These are phyloP conservation scores for Cheilinus undulatus DNA, from an alignment of 2,113 vertebrate genomes.

Conservation along the genomic window DNA sequence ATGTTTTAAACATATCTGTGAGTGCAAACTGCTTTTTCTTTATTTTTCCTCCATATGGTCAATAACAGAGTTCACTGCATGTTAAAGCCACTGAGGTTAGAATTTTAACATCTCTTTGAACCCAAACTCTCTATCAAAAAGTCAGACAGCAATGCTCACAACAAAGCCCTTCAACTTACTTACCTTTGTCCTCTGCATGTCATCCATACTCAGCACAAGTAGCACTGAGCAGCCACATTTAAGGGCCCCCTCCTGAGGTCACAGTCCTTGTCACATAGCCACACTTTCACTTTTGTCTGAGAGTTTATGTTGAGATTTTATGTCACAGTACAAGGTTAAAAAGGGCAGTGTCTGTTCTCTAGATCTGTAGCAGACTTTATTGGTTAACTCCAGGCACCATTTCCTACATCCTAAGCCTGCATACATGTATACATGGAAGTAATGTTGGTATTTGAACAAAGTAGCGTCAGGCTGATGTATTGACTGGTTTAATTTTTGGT, in stretches of 20 bases:
- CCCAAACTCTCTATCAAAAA: not conserved
- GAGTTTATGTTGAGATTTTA: not conserved
- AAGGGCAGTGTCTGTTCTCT: not conserved
- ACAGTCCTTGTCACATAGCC: not conserved
- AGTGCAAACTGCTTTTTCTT: not conserved
- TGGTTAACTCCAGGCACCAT: no score
- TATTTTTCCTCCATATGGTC: not conserved
- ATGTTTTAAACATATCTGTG: not conserved
- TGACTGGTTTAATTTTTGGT: no score
- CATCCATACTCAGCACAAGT: not conserved
- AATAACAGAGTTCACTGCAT: no score
- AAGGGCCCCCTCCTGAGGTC: not conserved
- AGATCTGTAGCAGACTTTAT: not conserved
- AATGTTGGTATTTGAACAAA: no score
- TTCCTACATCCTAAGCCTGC: no score
- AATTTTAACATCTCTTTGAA: not conserved
- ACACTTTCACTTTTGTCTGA: not conserved
- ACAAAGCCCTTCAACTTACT: not conserved
- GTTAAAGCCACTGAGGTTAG: not conserved
- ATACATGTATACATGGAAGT: no score
- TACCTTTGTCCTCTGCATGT: not conserved
- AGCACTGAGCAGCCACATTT: not conserved
- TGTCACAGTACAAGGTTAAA: not conserved
- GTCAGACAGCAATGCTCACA: not conserved
- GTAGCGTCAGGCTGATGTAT: no score